Conservation (phyloP, 2,888 invertebrate genomes). For the Idaea aversata region DNA sequence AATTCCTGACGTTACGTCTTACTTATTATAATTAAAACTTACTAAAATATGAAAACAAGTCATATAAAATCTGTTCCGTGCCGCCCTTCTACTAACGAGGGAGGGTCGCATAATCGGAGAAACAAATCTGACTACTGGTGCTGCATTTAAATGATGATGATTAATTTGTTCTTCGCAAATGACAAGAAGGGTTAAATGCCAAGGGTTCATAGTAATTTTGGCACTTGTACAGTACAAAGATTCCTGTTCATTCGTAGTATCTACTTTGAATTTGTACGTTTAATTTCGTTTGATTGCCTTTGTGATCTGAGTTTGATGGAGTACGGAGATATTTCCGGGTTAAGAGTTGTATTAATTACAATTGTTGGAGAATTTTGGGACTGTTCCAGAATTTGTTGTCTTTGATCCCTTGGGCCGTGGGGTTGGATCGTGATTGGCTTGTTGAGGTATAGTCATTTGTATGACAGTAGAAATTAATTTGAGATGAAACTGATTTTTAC, state of each 20-base stretch:
- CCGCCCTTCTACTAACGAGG: conserved; percentile 65
- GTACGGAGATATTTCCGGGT: conserved; percentile 73
- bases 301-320: conserved; percentile 74
- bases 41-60: conserved; percentile 63
- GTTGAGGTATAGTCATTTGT: conserved; percentile 13
- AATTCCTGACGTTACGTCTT: background rate
- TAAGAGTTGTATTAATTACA: conserved; percentile 72
- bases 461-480: background rate
- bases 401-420: conserved; percentile 46
- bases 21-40: conserved; percentile 40
- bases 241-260: conserved; percentile 55
- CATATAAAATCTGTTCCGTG: conserved; percentile 63
- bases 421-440: conserved; percentile 20
- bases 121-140: conserved; percentile 78
- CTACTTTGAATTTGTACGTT: conserved; percentile 56
- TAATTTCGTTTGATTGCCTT: conserved; percentile 75
- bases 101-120: conserved; percentile 78
- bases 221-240: conserved; percentile 65
- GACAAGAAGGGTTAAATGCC: conserved; percentile 78
- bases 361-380: conserved; percentile 50
- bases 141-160: conserved; percentile 81
- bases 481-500: background rate
- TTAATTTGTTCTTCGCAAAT: conserved; percentile 79
- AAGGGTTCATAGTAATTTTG: conserved; percentile 60
- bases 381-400: conserved; percentile 43